phyloP scores from a whole-genome alignment of 2,113 vertebrate genomes.

The Varanus salvator region DNA sequence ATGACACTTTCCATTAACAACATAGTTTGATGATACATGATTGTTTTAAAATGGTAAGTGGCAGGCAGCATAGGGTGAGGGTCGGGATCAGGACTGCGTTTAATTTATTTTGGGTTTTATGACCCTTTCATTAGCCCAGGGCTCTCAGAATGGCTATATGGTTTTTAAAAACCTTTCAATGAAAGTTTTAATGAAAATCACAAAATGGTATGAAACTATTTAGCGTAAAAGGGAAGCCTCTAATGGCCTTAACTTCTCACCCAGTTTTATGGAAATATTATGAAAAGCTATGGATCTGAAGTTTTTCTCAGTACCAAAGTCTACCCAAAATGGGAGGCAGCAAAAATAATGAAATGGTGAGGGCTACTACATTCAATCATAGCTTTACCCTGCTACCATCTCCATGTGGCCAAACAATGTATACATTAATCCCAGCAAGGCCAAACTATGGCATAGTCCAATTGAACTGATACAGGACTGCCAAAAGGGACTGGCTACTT shows the following conservation, averaged over 20 bases:
- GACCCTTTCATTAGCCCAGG: no score
- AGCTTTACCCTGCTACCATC: not conserved
- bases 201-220: not conserved
- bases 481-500: not conserved
- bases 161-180: not conserved
- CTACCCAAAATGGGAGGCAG: not conserved
- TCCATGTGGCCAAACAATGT: not conserved
- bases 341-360: not conserved
- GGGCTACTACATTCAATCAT: not conserved
- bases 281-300: not conserved
- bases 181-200: not conserved
- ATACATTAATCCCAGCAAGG: not conserved
- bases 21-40: not conserved
- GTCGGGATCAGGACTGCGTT: not conserved
- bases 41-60: not conserved
- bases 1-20: not conserved
- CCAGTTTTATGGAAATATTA: not conserved
- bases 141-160: not conserved
- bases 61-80: not conserved
- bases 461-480: not conserved
- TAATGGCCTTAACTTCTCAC: not conserved
- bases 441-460: not conserved
- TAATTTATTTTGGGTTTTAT: no score
- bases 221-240: not conserved
- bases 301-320: not conserved